Evolutionary conservation across 2,888 invertebrate genomes (phyloP), one percentile per base, ranked within the genome.

Genomic region (Lasioglossum marginatum): DNA sequence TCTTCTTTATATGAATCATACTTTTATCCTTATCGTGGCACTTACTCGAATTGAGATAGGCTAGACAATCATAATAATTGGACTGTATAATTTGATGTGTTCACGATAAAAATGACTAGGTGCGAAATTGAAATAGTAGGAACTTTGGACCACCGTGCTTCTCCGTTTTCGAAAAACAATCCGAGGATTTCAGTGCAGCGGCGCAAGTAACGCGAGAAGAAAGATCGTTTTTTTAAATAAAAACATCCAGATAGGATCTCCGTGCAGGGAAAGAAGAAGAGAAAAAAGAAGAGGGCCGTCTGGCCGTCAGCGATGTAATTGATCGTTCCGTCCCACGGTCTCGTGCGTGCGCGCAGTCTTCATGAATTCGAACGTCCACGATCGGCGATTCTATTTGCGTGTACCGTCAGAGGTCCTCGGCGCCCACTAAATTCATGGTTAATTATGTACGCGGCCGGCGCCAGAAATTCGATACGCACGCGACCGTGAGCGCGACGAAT

Each of bases 381-480:
- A 63, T 63, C 63, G 63, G 82, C 72, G 73, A 77, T 80, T 84
- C 76, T 82, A 71, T 84, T 81, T 77, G 86, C 81, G 78, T 73
- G 70, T 63, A 37, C 79, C 31, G 57, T 60, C 86, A 57, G 57
- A 63, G 40, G 74, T 73, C 27, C 76, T 52, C 79, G 66, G 63
- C 79, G 66, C 48, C 63, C 78, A 60, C 74, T 85, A 83, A 84
- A 88, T 81, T 79, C 63, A 70, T 80, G 77, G 85, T 87, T 82
- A 87, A 88, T 83, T 85, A 87, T 79, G 75, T 70, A 75, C 75
- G 40, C 71, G 79, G 19, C 45, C 34, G 81, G 74, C 81, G 81
- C 75, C 48, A 81, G 82, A 83, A 81, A 48, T 81, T 81, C 78
- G 82, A 82, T 78, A 78, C 82, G 73, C 83, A 82, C 82, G 82